phyloP scores from a whole-genome alignment of 1,140 invertebrate genomes.

The Chymomyza costata region DNA sequence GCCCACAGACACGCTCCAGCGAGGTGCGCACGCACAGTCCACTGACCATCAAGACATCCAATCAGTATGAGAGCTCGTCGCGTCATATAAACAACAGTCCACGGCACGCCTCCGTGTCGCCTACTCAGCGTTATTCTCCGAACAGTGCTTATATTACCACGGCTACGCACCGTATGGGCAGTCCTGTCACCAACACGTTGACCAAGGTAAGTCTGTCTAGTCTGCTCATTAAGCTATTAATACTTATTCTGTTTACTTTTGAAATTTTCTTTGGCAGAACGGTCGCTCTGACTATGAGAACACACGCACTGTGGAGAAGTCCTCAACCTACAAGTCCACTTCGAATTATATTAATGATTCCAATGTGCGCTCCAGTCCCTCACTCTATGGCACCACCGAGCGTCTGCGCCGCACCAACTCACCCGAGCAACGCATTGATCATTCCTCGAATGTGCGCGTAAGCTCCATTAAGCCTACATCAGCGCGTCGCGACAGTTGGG shows the following conservation, averaged over 20 bases:
- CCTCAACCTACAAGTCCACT: constrained; percentile 67
- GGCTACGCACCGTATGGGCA: constrained; percentile 70
- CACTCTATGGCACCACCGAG: constrained; percentile 57
- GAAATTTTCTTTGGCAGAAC: constrained; percentile 35
- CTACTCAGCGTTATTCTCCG: constrained; percentile 65
- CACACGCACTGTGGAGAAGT: constrained; percentile 67
- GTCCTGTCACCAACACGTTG: constrained; percentile 58
- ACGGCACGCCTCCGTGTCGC: constrained; percentile 62
- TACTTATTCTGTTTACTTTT: too few species aligned
- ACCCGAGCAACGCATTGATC: constrained; percentile 79
- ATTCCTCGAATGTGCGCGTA: constrained; percentile 82
- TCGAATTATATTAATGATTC: constrained; percentile 67
- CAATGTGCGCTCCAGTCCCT: constrained; percentile 67
- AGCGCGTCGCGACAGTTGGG: constrained; percentile 85
- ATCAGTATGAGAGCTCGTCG: constrained; percentile 56
- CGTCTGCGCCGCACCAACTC: constrained; percentile 73
- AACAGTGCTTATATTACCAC: constrained; percentile 66
- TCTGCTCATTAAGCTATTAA: background rate
- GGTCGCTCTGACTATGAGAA: constrained; percentile 48
- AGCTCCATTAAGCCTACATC: constrained; percentile 81
- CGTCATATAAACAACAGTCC: constrained; percentile 64
- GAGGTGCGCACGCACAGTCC: constrained; percentile 69
- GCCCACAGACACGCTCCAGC: constrained; percentile 63
- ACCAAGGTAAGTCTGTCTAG: constrained; percentile 41
- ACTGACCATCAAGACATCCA: constrained; percentile 70